These are phyloP conservation scores for Echinops telfairi DNA, from an alignment of 2,113 vertebrate species.

Conservation along the genomic window DNA sequence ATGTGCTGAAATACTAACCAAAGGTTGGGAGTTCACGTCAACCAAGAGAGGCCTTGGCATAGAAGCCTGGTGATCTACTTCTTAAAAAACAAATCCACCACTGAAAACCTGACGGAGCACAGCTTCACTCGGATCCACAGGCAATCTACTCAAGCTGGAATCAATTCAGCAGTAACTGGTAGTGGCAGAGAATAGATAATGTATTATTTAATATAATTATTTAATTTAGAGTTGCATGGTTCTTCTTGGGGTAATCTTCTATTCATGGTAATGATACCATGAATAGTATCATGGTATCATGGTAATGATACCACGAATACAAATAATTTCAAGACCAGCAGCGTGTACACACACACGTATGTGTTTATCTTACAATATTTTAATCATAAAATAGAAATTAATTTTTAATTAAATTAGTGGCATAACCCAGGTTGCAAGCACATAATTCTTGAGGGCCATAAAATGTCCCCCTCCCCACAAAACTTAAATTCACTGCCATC, in stretches of 20 bases:
- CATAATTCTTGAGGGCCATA: background rate
- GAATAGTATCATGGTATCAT: too few species aligned
- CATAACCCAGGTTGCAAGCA: background rate
- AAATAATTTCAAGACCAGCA: background rate
- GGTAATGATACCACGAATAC: background rate
- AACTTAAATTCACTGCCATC: too few species aligned
- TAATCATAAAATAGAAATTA: constrained; percentile 27
- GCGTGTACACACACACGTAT: background rate
- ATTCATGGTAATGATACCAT: background rate
- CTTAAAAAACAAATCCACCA: background rate
- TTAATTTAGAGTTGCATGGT: background rate
- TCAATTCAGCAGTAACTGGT: background rate
- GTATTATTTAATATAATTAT: background rate
- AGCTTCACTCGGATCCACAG: background rate
- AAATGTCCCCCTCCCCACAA: too few species aligned
- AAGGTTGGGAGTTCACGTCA: background rate
- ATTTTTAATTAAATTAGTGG: background rate
- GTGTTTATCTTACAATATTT: background rate
- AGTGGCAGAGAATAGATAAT: background rate
- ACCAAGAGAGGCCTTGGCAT: background rate
- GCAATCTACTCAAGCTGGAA: background rate
- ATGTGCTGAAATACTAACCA: background rate
- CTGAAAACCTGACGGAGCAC: background rate
- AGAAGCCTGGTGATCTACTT: background rate
- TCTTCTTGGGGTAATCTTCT: background rate